A percentile compares a stretch with the other conserved stretches of the same genome.
Evolutionary conservation across 2,797 vertebrate species (phyloP).

Genomic region (Ctenopoma kingsleyae): DNA sequence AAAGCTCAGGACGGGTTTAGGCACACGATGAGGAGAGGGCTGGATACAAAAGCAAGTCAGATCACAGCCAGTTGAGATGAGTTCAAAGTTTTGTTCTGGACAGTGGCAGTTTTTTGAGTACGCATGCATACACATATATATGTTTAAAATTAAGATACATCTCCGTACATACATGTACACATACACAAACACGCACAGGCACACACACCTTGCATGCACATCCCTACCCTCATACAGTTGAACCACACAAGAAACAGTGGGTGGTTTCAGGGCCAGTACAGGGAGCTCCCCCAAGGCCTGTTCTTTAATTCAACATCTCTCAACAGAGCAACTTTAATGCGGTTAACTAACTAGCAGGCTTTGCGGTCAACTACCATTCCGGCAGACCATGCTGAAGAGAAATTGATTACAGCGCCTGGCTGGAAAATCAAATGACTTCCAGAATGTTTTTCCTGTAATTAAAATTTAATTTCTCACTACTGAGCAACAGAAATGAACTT

Average conservation of each 20-base stretch:
- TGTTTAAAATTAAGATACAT: conserved; percentile 47
- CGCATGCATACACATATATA: conserved; percentile 2
- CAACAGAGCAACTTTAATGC: conserved; percentile 69
- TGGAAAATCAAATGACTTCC: conserved; percentile 74
- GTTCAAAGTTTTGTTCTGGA: conserved; percentile 24
- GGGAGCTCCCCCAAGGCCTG: conserved; percentile 60
- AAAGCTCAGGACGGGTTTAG: conserved; percentile 79
- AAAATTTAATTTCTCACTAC: conserved; percentile 69
- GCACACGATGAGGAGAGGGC: conserved; percentile 51
- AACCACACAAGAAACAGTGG: conserved; percentile 68
- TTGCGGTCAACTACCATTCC: conserved; percentile 71
- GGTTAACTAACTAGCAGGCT: conserved; percentile 74
- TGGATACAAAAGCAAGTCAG: conserved; percentile 64
- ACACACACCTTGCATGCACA: conserved; percentile 70
- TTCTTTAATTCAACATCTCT: conserved; percentile 74
- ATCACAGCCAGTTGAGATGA: conserved; percentile 31
- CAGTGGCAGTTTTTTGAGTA: conserved; percentile 25
- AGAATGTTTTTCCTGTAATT: conserved; percentile 70
- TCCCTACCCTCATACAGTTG: conserved; percentile 63
- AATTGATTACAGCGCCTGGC: conserved; percentile 71
- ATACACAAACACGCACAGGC: conserved; percentile 21
- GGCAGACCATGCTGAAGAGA: conserved; percentile 56
- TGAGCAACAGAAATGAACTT: conserved; percentile 54
- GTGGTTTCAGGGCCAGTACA: conserved; percentile 67
- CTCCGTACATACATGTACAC: background rate